Conservation (phyloP, 2,888 invertebrate genomes). For the Hypena proboscidalis region DNA sequence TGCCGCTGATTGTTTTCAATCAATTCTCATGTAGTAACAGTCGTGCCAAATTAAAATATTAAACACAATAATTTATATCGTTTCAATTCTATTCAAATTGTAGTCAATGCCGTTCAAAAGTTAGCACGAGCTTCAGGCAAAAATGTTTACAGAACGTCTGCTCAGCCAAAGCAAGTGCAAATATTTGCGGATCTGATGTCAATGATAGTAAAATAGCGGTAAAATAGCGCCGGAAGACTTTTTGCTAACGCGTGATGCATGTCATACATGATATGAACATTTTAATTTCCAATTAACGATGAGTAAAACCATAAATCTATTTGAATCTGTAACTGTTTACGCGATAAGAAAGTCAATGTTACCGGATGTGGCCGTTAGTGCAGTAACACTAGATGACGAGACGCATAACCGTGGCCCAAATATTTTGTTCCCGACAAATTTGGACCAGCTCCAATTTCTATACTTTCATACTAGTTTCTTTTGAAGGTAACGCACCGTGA, state of each 20-base stretch:
- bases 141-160: slow-evolving; percentile 16
- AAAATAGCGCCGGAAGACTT: slow-evolving; percentile 5
- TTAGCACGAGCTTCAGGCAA: slow-evolving; percentile 21
- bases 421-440: slow-evolving; percentile 69
- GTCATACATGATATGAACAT: slow-evolving; percentile 29
- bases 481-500: slow-evolving; percentile 43
- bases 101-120: slow-evolving; percentile 8
- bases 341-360: slow-evolving; percentile 80
- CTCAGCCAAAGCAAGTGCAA: slow-evolving; percentile 24
- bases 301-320: slow-evolving; percentile 62
- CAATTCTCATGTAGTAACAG: slow-evolving; percentile 25
- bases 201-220: slow-evolving; percentile 5
- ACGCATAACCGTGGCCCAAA: slow-evolving; percentile 78
- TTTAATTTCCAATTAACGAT: slow-evolving; percentile 48
- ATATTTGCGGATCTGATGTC: slow-evolving; percentile 28
- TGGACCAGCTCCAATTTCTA: slow-evolving; percentile 76
- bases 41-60: slow-evolving; percentile 11
- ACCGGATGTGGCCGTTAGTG: slow-evolving; percentile 73
- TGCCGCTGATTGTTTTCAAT: slow-evolving; percentile 31
- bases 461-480: slow-evolving; percentile 72
- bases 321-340: slow-evolving; percentile 69
- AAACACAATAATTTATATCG: slow-evolving; percentile 10
- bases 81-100: slow-evolving; percentile 8
- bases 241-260: slow-evolving; percentile 8
- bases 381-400: slow-evolving; percentile 74